phyloP scores from a whole-genome alignment of 2,888 invertebrate species.

The Agrotis segetum region DNA sequence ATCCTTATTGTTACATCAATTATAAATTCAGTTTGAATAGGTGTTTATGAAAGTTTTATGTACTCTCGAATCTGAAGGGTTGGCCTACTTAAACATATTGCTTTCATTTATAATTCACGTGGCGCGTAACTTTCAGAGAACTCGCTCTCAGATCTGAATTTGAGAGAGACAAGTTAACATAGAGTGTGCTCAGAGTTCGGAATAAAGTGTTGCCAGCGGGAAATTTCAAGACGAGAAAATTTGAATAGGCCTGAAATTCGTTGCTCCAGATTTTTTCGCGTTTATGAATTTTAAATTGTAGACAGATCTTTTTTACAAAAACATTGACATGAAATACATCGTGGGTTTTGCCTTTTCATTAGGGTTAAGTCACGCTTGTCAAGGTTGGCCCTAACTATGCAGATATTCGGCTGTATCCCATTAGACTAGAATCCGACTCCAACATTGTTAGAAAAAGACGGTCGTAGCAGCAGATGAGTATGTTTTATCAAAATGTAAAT shows the following conservation, averaged over 20 bases:
- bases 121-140: slow-evolving; percentile 56
- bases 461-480: too few relatives aligned
- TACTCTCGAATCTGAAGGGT: slow-evolving; percentile 55
- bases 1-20: slow-evolving; percentile 55
- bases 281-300: slow-evolving; percentile 18
- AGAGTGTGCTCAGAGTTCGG: slow-evolving; percentile 30
- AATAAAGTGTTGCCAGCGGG: slow-evolving; percentile 9
- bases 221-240: slow-evolving; percentile 19
- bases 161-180: slow-evolving; percentile 49
- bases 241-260: slow-evolving; percentile 8
- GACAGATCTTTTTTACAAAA: neutral
- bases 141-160: slow-evolving; percentile 52
- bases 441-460: too few relatives aligned
- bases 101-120: slow-evolving; percentile 70
- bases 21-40: slow-evolving; percentile 62
- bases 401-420: too few relatives aligned
- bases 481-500: neutral
- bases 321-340: too few relatives aligned
- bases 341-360: too few relatives aligned
- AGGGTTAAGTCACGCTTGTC: too few relatives aligned
- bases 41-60: slow-evolving; percentile 64
- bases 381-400: too few relatives aligned
- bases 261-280: neutral
- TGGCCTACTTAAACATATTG: slow-evolving; percentile 65
- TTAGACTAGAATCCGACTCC: too few relatives aligned